phyloP scores from a whole-genome alignment of 2,113 vertebrate species.

The Rhynchomys soricoides region DNA sequence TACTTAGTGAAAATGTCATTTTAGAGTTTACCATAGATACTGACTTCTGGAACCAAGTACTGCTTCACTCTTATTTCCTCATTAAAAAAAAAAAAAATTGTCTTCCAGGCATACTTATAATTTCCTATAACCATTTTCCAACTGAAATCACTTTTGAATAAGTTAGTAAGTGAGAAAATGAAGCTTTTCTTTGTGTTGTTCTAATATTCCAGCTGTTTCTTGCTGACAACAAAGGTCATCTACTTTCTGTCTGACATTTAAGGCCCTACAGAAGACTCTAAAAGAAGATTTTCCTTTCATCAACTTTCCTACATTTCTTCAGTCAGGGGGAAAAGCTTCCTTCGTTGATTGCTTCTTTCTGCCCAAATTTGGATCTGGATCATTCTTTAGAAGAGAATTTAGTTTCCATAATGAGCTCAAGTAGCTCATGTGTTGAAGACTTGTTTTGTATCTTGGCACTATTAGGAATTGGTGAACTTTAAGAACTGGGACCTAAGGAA shows the following conservation, averaged over 20 bases:
- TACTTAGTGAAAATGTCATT: conserved; percentile 6
- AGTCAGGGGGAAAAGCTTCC: not conserved
- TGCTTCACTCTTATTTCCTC: conserved; percentile 8
- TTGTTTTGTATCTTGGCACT: not conserved
- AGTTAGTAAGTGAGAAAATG: not conserved
- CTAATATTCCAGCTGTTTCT: not conserved
- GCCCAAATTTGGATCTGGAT: not conserved
- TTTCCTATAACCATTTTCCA: not conserved
- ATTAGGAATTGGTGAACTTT: not conserved
- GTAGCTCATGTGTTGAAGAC: not conserved
- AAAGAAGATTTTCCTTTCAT: not conserved
- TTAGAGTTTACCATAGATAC: conserved; percentile 6
- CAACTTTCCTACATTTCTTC: not conserved
- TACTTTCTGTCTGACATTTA: not conserved
- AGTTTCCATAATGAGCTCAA: not conserved
- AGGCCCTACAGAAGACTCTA: not conserved
- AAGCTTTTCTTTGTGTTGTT: not conserved
- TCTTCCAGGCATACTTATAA: not conserved
- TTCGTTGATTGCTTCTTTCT: not conserved
- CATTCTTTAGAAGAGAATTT: not conserved
- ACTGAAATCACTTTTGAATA: not conserved
- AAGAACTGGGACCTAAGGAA: not conserved
- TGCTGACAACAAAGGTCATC: not conserved
- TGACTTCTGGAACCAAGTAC: not conserved
- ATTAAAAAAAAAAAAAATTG: not conserved